Base-by-base conservation (phyloP, 2,797 vertebrate genomes). In the Anisognathus igniventris region DNA sequence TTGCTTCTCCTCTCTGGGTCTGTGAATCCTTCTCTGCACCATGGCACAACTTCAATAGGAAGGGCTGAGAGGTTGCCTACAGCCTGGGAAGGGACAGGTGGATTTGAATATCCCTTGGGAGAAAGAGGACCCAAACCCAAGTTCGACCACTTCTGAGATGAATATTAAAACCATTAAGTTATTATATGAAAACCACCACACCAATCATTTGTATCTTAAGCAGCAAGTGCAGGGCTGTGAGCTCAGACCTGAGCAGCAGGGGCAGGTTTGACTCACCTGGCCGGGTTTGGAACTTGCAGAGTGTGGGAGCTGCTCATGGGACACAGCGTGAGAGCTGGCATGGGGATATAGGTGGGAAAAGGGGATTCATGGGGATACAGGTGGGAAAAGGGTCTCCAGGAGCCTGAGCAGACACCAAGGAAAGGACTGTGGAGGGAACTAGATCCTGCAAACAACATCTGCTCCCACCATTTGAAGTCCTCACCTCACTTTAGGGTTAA, bases 1-100 rank as follows among this genome's bases (percentile, higher is more conserved):
- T 96, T 96, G 96, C 93, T 96, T 90, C 88, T 92, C 37, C 58
- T 92, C 91, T 65, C 75, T 8, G 0, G 81, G 76, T 93, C 91
- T 51, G 76, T 1, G 0, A 72, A 91, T 44, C 42, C 58, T 68
- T 83, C 92, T 70, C 78, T 2, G 1, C 65, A 10, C 58, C 47
- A 0, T 95, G 96, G 96, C 96, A 96, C 79, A 37, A 56, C 95
- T 91, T 96, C 94, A 96, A 91, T 77, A 75, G 72, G 57, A 60
- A 53, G 72, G 61, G 85, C 76, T 90, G 93, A 91, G 91, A 77
- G 91, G 82, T 90, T 96, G 96, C 96, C 96, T 95, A 91, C 94
- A 92, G 96, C 93, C 94, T 96, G 96, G 96, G 96, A 96, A 96
- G 96, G 93, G 87, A 90, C 94, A 96, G 73, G 82, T 68, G 72